phyloP scores from a whole-genome alignment of 2,888 invertebrate genomes.

The Pseudococcus viburni region DNA sequence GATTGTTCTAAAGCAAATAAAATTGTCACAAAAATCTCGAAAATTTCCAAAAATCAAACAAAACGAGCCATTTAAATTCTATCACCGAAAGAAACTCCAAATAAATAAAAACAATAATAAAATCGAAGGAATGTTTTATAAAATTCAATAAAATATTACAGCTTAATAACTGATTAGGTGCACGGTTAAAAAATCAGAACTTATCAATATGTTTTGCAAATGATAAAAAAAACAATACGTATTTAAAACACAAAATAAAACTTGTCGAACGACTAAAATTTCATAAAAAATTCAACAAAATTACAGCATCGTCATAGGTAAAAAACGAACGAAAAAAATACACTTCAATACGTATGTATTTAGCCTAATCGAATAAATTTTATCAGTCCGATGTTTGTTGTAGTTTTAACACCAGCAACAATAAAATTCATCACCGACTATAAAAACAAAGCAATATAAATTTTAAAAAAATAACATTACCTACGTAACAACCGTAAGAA shows the following conservation, averaged over 20 bases:
- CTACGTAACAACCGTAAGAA: conserved; percentile 20
- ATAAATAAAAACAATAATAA: neutral
- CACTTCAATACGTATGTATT: neutral
- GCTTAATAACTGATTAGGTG: conserved; percentile 10
- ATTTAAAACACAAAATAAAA: conserved; percentile 10
- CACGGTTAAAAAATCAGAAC: conserved; percentile 36
- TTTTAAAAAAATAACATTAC: conserved; percentile 21
- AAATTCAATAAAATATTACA: conserved; percentile 12
- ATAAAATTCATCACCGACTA: conserved; percentile 29
- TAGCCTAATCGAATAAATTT: neutral
- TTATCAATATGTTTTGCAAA: neutral
- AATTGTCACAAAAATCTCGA: no score
- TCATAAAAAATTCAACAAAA: neutral
- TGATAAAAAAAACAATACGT: conserved; percentile 4
- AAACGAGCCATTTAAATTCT: neutral
- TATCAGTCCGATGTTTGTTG: neutral
- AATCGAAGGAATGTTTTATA: conserved; percentile 30
- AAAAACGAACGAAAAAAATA: no score
- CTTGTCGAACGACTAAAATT: neutral
- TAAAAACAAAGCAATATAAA: conserved; percentile 40
- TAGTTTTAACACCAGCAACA: neutral
- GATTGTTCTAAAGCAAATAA: no score
- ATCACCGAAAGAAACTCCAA: neutral
- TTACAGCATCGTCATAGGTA: neutral
- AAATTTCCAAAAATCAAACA: no score